A percentile compares a stretch with the other conserved stretches of the same genome.
Evolutionary conservation across 2,888 invertebrate species (phyloP).

Genomic region (Ormyrus pomaceus): DNA sequence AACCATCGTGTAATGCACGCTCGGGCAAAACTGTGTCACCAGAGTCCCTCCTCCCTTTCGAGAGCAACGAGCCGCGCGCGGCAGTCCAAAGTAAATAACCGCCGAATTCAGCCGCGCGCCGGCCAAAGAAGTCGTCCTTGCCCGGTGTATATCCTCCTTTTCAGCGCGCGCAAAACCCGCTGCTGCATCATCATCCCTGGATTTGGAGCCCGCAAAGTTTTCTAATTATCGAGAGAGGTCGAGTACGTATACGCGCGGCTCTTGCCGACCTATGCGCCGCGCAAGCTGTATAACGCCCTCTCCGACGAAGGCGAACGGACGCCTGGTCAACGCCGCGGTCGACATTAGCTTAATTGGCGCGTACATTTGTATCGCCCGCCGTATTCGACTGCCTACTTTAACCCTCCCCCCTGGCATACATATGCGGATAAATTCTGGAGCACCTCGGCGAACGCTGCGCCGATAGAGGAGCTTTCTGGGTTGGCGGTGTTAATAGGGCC

Average conservation of each 20-base stretch:
- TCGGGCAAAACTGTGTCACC: no score
- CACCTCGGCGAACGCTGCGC: background rate
- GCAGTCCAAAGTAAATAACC: no score
- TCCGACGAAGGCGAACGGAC: background rate
- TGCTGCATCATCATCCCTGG: background rate
- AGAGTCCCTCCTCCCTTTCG: no score
- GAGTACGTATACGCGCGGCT: background rate
- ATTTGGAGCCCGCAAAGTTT: slow-evolving; percentile 32
- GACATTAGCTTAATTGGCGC: slow-evolving; percentile 69
- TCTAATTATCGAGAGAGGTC: slow-evolving; percentile 50
- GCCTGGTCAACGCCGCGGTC: slow-evolving; percentile 59
- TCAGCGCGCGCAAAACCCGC: background rate
- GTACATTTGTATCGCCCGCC: slow-evolving; percentile 30
- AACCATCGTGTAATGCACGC: no score
- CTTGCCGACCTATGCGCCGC: background rate
- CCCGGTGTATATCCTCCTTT: background rate
- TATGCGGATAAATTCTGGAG: background rate
- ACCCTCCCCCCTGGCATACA: no score
- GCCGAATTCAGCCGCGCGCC: no score
- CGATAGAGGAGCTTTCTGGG: no score
- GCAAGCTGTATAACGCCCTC: background rate
- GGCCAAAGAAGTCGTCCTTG: background rate
- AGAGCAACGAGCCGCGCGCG: no score
- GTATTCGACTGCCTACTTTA: slow-evolving; percentile 13
- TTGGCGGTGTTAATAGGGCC: no score